phyloP scores from a whole-genome alignment of 2,888 invertebrate species.

The Protophormia terraenovae region DNA sequence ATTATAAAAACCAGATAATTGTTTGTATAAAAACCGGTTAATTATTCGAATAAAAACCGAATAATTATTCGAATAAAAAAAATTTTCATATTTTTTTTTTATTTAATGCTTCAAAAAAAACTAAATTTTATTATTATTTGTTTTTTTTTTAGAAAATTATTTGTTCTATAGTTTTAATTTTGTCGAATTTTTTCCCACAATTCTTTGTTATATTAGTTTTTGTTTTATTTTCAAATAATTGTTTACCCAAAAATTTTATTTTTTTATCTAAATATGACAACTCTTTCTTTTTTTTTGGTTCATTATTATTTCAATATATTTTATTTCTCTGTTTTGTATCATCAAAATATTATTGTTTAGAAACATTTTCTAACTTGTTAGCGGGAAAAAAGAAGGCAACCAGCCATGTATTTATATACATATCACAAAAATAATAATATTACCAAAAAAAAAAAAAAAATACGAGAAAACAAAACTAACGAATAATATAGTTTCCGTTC shows the following conservation, averaged over 20 bases:
- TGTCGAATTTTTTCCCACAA: no score
- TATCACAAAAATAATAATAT: slow-evolving; percentile 11
- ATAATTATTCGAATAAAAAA: no score
- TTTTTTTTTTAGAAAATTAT: no score
- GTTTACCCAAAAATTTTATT: no score
- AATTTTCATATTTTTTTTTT: no score
- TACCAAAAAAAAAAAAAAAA: not conserved
- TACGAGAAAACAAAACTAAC: slow-evolving; percentile 26
- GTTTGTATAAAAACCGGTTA: no score
- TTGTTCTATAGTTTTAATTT: no score
- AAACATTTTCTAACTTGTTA: slow-evolving; percentile 10
- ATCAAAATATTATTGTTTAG: slow-evolving; percentile 34
- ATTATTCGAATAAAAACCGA: no score
- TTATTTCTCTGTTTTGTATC: not conserved
- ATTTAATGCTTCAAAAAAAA: no score
- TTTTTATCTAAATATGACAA: not conserved
- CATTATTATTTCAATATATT: not conserved
- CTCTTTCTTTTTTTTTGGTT: not conserved
- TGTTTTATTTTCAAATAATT: no score
- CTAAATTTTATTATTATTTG: no score
- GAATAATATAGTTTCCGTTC: slow-evolving; percentile 53
- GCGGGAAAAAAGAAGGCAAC: not conserved
- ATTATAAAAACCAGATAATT: no score
- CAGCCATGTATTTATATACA: not conserved
- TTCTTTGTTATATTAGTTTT: not conserved